phyloP scores from a whole-genome alignment of 30 jellyfish, hydroid and myxozoan species.

The Aurelia aurita complex sp. Pacific region DNA sequence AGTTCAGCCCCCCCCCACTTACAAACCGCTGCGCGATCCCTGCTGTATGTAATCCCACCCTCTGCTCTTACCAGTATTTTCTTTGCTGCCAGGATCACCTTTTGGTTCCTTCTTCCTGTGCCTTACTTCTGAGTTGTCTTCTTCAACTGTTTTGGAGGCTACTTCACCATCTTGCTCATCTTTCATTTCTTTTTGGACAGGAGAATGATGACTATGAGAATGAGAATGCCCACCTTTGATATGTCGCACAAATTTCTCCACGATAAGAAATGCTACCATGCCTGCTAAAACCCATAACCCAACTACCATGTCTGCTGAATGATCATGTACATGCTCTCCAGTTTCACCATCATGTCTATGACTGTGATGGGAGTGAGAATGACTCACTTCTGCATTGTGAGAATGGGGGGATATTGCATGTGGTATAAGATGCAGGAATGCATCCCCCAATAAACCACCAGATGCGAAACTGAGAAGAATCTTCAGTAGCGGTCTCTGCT shows the following conservation, averaged over 20 bases:
- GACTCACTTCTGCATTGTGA: slow-evolving; percentile 67
- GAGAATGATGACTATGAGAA: slow-evolving; percentile 54
- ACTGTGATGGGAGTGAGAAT: slow-evolving; percentile 82
- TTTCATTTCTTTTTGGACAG: slow-evolving; percentile 29
- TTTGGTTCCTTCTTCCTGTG: slow-evolving; percentile 34
- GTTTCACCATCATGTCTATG: slow-evolving; percentile 79
- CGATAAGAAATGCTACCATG: slow-evolving; percentile 81
- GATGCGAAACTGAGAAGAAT: slow-evolving; percentile 91
- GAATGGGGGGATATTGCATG: slow-evolving; percentile 97
- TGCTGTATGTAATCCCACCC: too few species aligned
- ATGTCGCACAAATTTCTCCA: slow-evolving; percentile 95
- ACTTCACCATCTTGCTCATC: slow-evolving; percentile 30
- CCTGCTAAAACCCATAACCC: slow-evolving; percentile 98
- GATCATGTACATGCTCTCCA: slow-evolving; percentile 83
- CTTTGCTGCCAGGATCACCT: too few species aligned
- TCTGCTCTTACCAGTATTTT: too few species aligned
- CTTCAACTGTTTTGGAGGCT: slow-evolving; percentile 2
- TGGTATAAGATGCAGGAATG: slow-evolving; percentile 94
- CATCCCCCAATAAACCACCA: slow-evolving; percentile 98
- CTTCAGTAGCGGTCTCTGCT: slow-evolving; percentile 85
- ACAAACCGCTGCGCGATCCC: too few species aligned
- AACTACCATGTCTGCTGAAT: slow-evolving; percentile 89
- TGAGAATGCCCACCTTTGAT: slow-evolving; percentile 97
- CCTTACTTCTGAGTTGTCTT: slow-evolving; percentile 16
- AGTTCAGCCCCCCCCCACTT: too few species aligned